Evolutionary conservation across 2,888 invertebrate genomes (phyloP).

Genomic region (Coronaproctus castanopsis): DNA sequence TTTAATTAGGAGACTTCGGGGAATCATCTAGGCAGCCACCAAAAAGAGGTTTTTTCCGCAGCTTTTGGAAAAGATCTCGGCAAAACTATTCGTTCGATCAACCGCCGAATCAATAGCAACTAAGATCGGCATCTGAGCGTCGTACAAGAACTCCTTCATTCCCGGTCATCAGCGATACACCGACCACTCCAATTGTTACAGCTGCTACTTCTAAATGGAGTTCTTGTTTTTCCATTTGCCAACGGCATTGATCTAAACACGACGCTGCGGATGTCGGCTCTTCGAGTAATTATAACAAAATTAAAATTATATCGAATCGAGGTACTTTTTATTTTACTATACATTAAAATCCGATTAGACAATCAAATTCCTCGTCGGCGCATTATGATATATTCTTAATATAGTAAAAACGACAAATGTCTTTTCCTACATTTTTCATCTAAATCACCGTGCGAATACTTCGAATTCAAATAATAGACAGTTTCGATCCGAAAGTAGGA

Average conservation of each 20-base stretch:
- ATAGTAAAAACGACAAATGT: too few species aligned
- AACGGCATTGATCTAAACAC: conserved; percentile 6
- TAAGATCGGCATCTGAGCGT: conserved; percentile 7
- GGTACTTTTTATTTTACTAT: too few species aligned
- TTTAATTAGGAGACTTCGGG: conserved; percentile 24
- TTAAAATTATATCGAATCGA: too few species aligned
- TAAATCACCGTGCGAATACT: too few species aligned
- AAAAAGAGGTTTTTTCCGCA: conserved; percentile 74
- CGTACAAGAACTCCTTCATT: conserved; percentile 1
- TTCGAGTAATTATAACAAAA: too few species aligned
- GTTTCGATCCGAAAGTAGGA: too few species aligned
- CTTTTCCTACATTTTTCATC: too few species aligned
- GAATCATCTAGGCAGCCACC: conserved; percentile 35
- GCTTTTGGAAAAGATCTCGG: conserved; percentile 56
- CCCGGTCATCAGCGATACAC: not conserved
- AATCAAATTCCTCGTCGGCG: too few species aligned
- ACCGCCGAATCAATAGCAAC: conserved; percentile 6
- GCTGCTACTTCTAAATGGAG: conserved; percentile 3
- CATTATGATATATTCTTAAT: too few species aligned
- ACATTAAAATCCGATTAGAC: too few species aligned
- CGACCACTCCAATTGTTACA: not conserved
- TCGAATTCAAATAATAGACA: too few species aligned
- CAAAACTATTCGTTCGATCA: conserved; percentile 11
- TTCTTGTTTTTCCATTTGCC: conserved; percentile 12
- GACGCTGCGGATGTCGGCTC: not conserved